Evolutionary conservation across 1,140 invertebrate genomes (phyloP), one percentile per base, ranked within the genome.

Genomic region (Oryzaephilus surinamensis): DNA sequence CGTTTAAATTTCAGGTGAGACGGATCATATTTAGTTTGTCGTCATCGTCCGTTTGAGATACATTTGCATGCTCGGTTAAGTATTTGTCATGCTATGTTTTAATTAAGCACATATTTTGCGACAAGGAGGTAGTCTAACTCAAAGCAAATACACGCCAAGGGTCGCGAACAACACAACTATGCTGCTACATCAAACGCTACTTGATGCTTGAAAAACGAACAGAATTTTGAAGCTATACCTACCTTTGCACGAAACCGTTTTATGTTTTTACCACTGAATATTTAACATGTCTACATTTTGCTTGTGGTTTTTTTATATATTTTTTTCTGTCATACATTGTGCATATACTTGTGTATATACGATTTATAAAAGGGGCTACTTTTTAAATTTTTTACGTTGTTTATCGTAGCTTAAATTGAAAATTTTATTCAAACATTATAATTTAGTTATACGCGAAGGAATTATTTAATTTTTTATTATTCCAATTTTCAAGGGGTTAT

Each of bases 81-180:
- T 59, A 57, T 59, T 59, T 57, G 57, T 55, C 57, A 53, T 54
- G 53, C 54, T 52, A 59, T 59, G 57, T 59, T 59, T 59, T 59
- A 59, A 59, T 59, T 59, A 59, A 56, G 54, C 56, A 50, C 54
- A 58, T 58, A 58, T 58, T 58, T 58, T 46, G 46, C 52, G 48
- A 54, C 51, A 51, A 53, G 52, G 45, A 50, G 50, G 36, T 37
- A 46, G 43, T 41, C 32, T 24, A 40, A 37, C 47, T 49, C 52
- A 44, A 58, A 57, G 54, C 46, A 30, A 40, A 34, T 44, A 33
- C 45, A 50, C 42, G 44, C 47, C 44, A 50, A 49, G 51, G 49
- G 43, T 43, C 38, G 44, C 43, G 43, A 37, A 24, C 43, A 40
- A 54, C 32, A 36, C 27, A 42, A 36, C 32, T 29, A 36, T 38